Conservation (phyloP, 53 echinoderm and acorn worm species). For the Echinarachnius parma region DNA sequence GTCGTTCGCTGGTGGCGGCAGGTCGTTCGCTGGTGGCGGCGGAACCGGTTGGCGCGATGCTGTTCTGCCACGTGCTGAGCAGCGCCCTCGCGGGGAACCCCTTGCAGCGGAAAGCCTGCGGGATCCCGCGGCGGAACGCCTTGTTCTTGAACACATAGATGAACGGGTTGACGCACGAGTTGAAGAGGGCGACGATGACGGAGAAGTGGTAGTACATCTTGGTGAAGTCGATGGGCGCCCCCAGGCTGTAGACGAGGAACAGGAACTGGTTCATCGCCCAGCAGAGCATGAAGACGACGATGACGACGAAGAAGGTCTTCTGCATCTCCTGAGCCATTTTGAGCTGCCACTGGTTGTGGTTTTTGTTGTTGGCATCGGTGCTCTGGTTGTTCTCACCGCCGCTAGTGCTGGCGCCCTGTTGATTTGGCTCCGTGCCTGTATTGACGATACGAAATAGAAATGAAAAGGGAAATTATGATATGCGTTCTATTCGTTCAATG, state of each 20-base stretch:
- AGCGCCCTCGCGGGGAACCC: too few relatives aligned
- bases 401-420: too few relatives aligned
- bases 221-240: constrained; percentile 60
- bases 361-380: constrained; percentile 4
- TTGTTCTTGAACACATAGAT: constrained; percentile 88
- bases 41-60: too few relatives aligned
- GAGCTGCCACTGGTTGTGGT: constrained; percentile 52
- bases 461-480: too few relatives aligned
- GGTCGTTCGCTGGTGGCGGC: too few relatives aligned
- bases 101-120: constrained; percentile 12
- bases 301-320: constrained; percentile 66
- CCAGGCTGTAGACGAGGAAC: constrained; percentile 61
- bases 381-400: not conserved
- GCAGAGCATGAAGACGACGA: constrained; percentile 69
- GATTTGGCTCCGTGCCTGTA: too few relatives aligned
- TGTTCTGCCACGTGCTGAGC: too few relatives aligned
- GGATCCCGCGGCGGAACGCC: constrained; percentile 54
- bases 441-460: too few relatives aligned
- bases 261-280: constrained; percentile 80
- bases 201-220: constrained; percentile 60
- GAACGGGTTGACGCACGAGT: constrained; percentile 86
- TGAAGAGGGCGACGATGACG: constrained; percentile 76
- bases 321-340: constrained; percentile 63
- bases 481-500: too few relatives aligned
- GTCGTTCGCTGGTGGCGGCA: too few relatives aligned